These are phyloP conservation scores for Charanyca ferruginea DNA, from an alignment of 2,888 invertebrate species.

Conservation along the genomic window DNA sequence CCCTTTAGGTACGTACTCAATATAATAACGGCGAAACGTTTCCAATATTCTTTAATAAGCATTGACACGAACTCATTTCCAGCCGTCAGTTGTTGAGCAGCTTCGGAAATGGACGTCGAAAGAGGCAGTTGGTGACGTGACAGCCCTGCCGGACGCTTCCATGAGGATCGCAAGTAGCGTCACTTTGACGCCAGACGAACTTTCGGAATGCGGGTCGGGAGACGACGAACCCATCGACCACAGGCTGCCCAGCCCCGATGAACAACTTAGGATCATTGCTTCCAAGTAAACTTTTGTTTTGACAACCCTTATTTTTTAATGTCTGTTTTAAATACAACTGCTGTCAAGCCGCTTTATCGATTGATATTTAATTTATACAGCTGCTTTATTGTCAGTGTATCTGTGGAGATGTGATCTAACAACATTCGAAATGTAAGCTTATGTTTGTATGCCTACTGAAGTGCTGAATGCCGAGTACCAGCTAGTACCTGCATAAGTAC, in stretches of 20 bases:
- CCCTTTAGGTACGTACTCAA: slow-evolving; percentile 6
- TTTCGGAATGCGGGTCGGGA: slow-evolving; percentile 91
- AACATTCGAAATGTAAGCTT: slow-evolving; percentile 25
- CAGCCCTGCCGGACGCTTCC: slow-evolving; percentile 95
- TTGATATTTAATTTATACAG: slow-evolving; percentile 45
- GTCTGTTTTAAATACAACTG: slow-evolving; percentile 27
- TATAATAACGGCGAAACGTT: slow-evolving; percentile 38
- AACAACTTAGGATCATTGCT: slow-evolving; percentile 95
- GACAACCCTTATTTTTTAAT: slow-evolving; percentile 26
- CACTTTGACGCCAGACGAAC: slow-evolving; percentile 87
- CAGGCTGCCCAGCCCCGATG: slow-evolving; percentile 96
- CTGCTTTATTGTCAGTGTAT: slow-evolving; percentile 43
- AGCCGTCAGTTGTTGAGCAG: slow-evolving; percentile 96
- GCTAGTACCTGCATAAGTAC: neutral
- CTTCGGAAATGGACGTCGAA: slow-evolving; percentile 96
- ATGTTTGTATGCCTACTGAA: slow-evolving; percentile 1
- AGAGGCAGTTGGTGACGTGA: slow-evolving; percentile 95
- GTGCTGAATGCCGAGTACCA: slow-evolving; percentile 3
- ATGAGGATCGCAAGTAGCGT: slow-evolving; percentile 92
- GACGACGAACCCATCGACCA: slow-evolving; percentile 95
- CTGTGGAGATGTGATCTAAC: slow-evolving; percentile 37
- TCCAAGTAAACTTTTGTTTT: slow-evolving; percentile 92
- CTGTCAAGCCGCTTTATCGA: slow-evolving; percentile 18
- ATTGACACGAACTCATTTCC: slow-evolving; percentile 65
- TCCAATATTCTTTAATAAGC: slow-evolving; percentile 52